A percentile compares a stretch with the other conserved stretches of the same genome.
Conservation (phyloP, 2,113 vertebrate genomes). For the Gopherus flavomarginatus region DNA sequence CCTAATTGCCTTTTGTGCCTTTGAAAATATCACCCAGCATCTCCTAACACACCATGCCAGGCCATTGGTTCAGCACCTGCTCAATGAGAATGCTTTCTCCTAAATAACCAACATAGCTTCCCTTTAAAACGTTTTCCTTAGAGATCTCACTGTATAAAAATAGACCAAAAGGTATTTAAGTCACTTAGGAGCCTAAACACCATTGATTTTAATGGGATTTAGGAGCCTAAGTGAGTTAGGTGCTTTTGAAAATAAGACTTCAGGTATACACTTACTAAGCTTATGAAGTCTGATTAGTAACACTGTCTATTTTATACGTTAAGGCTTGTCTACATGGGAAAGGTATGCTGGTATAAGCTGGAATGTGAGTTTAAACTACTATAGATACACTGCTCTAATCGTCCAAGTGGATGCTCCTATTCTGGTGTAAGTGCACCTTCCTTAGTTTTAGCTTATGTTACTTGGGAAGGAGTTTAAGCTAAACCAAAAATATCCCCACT, state of each 20-base stretch:
- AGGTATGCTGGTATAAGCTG: not conserved
- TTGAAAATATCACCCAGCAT: rapidly evolving
- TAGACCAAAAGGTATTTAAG: not conserved
- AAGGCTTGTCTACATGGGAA: not conserved
- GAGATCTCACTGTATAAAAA: not conserved
- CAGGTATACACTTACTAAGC: not conserved
- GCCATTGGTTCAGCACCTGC: not conserved
- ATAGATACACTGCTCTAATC: not conserved
- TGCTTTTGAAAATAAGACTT: not conserved
- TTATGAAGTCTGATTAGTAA: not conserved
- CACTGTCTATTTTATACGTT: not conserved
- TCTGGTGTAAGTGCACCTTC: not conserved
- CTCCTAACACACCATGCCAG: not conserved
- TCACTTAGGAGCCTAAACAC: not conserved
- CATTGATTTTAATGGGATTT: not conserved
- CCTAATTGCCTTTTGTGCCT: not conserved
- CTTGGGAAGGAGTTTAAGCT: not conserved
- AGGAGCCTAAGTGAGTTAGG: too few relatives aligned
- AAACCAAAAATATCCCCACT: not conserved
- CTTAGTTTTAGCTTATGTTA: not conserved
- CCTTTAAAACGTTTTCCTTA: not conserved
- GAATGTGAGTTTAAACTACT: not conserved
- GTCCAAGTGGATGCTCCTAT: not conserved
- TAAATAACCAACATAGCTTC: not conserved
- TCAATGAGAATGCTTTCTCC: not conserved